A percentile compares a stretch with the other conserved stretches of the same genome.
phyloP scores from a whole-genome alignment of 2,888 invertebrate genomes.

The Trissolcus brochymenae region DNA sequence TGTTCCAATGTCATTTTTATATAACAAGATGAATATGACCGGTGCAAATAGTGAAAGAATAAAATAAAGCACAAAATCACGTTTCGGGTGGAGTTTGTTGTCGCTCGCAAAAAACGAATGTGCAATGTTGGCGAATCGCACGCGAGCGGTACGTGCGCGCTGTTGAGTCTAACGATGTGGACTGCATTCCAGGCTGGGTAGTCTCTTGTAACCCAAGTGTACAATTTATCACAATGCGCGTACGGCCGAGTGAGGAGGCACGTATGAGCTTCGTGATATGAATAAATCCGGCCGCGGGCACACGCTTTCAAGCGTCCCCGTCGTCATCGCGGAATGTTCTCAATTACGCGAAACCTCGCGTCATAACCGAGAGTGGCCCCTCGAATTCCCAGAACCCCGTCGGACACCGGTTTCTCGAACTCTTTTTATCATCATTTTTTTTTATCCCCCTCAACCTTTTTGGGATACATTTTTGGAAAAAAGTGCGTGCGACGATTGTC shows the following conservation, averaged over 20 bases:
- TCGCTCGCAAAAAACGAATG: slow-evolving; percentile 57
- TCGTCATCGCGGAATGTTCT: slow-evolving; percentile 1
- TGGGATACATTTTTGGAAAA: slow-evolving; percentile 7
- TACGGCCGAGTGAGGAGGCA: slow-evolving; percentile 34
- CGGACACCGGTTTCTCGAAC: no score
- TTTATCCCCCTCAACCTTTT: neutral
- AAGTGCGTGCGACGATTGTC: slow-evolving; percentile 19
- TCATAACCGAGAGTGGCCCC: no score
- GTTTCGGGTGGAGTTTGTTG: slow-evolving; percentile 7
- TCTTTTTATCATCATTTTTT: neutral
- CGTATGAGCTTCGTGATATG: slow-evolving; percentile 51
- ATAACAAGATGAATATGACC: no score
- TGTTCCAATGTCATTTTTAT: no score
- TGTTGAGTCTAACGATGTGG: slow-evolving; percentile 59
- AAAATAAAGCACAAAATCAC: no score
- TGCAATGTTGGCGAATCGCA: slow-evolving; percentile 59
- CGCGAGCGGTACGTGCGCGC: slow-evolving; percentile 59
- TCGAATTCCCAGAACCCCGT: neutral
- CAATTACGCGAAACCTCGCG: no score
- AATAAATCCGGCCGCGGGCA: slow-evolving; percentile 44
- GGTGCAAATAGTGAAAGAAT: no score
- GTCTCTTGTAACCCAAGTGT: slow-evolving; percentile 55
- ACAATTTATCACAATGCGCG: slow-evolving; percentile 56
- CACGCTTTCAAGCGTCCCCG: slow-evolving; percentile 27
- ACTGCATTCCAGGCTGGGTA: slow-evolving; percentile 56